These are phyloP conservation scores for Hylomyscus alleni DNA, from an alignment of 2,797 vertebrate species.

Conservation along the genomic window DNA sequence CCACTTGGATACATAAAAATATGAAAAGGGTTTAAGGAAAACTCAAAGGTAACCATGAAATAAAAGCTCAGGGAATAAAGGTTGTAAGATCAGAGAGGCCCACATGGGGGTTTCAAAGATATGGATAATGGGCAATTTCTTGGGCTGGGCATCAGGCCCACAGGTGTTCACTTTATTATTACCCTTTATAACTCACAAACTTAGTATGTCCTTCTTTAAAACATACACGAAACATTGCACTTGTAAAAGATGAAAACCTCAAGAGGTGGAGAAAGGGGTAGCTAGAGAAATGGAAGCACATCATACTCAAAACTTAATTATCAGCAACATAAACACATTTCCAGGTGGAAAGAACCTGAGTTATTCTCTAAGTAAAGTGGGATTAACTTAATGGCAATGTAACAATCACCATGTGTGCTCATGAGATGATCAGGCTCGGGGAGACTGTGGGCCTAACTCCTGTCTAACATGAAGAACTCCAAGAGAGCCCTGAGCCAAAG, in stretches of 20 bases:
- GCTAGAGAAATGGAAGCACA: slow-evolving; percentile 34
- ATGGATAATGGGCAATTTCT: slow-evolving; percentile 52
- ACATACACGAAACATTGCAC: slow-evolving; percentile 65
- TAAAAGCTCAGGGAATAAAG: background rate
- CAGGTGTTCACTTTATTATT: slow-evolving; percentile 78
- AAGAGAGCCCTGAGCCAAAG: slow-evolving; percentile 28
- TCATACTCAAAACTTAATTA: slow-evolving; percentile 32
- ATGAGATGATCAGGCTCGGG: background rate
- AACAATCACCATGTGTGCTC: slow-evolving; percentile 59
- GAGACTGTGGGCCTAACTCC: slow-evolving; percentile 18
- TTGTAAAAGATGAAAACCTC: slow-evolving; percentile 69
- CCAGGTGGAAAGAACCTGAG: slow-evolving; percentile 32
- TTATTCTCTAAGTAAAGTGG: slow-evolving; percentile 36
- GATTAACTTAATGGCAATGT: slow-evolving; percentile 54
- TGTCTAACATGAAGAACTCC: slow-evolving; percentile 30
- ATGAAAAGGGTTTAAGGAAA: slow-evolving; percentile 10
- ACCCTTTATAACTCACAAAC: slow-evolving; percentile 70
- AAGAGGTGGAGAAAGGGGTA: background rate
- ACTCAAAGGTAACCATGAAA: background rate
- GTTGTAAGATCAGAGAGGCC: slow-evolving; percentile 59
- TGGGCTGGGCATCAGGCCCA: slow-evolving; percentile 32
- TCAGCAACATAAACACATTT: slow-evolving; percentile 62
- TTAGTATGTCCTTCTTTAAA: slow-evolving; percentile 67
- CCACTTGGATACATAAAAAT: background rate
- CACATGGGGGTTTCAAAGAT: slow-evolving; percentile 71